These are phyloP conservation scores for Arge pagana DNA, from an alignment of 2,888 invertebrate genomes.

Conservation along the genomic window DNA sequence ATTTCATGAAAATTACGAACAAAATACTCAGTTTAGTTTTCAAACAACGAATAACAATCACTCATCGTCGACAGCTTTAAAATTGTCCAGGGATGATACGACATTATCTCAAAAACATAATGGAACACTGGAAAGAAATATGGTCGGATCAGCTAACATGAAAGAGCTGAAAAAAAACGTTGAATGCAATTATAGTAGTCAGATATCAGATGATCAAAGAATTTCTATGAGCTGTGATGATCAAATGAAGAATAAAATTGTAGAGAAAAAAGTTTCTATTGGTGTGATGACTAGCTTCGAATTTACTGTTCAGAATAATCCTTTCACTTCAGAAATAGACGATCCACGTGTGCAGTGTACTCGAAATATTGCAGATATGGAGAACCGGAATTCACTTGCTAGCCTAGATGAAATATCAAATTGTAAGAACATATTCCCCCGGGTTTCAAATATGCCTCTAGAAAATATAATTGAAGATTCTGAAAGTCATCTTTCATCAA, in stretches of 20 bases:
- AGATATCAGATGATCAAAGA: conserved; percentile 22
- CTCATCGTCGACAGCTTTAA: conserved; percentile 10
- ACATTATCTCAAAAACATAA: conserved; percentile 8
- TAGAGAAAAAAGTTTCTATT: conserved; percentile 67
- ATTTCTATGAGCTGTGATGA: conserved; percentile 32
- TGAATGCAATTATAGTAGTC: conserved; percentile 24
- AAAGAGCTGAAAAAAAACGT: conserved; percentile 22
- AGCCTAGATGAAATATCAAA: conserved; percentile 20
- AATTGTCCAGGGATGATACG: conserved; percentile 11
- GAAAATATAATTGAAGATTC: conserved; percentile 54
- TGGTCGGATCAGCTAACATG: conserved; percentile 14
- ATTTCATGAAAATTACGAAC: conserved; percentile 45
- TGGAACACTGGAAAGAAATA: conserved; percentile 13
- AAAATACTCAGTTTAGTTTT: conserved; percentile 51
- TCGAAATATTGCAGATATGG: background rate
- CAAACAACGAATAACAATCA: conserved; percentile 26
- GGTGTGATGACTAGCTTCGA: conserved; percentile 77
- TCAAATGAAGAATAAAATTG: conserved; percentile 46
- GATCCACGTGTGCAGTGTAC: conserved; percentile 25
- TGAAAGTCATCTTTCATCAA: conserved; percentile 51
- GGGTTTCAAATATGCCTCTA: conserved; percentile 38
- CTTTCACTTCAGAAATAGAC: conserved; percentile 37
- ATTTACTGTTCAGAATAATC: conserved; percentile 58
- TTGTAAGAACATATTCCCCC: conserved; percentile 39
- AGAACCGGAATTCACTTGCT: background rate